Evolutionary conservation across 2,888 invertebrate species (phyloP), one percentile per base, ranked within the genome.

Genomic region (Tetrapedia diversipes): DNA sequence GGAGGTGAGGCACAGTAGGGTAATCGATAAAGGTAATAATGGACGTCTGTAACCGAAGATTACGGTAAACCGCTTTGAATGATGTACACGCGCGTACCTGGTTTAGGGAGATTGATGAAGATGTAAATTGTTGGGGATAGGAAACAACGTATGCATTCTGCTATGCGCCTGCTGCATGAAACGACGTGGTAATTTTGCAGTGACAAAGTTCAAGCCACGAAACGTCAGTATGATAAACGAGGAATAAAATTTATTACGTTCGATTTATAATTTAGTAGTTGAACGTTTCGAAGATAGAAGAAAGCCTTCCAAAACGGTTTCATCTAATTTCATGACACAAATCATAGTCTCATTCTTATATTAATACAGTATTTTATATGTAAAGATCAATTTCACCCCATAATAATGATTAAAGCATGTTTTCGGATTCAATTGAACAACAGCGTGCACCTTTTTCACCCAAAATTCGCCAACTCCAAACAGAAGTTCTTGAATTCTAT

Each of bases 21-120:
- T 60, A 73, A 65, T 75, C 75, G 75, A 75, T 73, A 73, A 60
- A 65, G 59, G 53, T 53, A 65, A 74, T 75, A 75, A 75, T 64
- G 75, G 64, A 73, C 41, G 74, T 73, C 65, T 65, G 75, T 75
- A 72, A 54, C 65, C 65, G 65, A 73, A 75, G 75, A 75, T 75
- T 75, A 75, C 73, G 74, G 65, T 75, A 73, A 75, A 75, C 65
- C 74, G 65, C 74, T 73, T 65, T 73, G 74, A 73, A 65, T 60
- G 65, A 65, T 54, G 74, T 34, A 72, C 72, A 49, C 24, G n/a
- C 24, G 47, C 32, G 37, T 43, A 32, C n/a, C 29, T 27, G 74
- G 74, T 75, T 74, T 29, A 60, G 39, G 27, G 54, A 75, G 74
- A 75, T 73, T 47, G 74, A 73, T 60, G 75, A 65, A 65, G 39